Evolutionary conservation across 1,140 invertebrate species (phyloP).

Genomic region (Cherax quadricarinatus): DNA sequence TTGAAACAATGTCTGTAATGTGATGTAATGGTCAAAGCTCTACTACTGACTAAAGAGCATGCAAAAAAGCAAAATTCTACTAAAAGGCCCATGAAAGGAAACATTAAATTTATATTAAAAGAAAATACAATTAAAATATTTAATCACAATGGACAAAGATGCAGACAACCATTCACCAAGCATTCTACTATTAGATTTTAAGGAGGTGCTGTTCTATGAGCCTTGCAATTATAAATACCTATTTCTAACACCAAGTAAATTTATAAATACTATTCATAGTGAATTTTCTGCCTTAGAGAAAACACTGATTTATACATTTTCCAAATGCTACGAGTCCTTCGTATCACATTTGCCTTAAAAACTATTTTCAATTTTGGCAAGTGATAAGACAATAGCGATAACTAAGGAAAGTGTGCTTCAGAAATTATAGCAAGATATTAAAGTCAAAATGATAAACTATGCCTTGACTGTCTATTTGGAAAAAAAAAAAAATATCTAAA

Average conservation of each 20-base stretch:
- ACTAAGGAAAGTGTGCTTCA: too few species aligned
- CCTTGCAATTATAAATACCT: background rate
- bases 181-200: background rate
- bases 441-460: too few species aligned
- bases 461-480: too few species aligned
- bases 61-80: slow-evolving; percentile 6
- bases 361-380: too few species aligned
- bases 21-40: background rate
- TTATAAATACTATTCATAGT: too few species aligned
- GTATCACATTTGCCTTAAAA: too few species aligned
- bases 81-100: background rate
- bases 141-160: background rate
- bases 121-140: background rate
- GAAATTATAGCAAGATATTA: too few species aligned
- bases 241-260: background rate
- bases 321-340: too few species aligned
- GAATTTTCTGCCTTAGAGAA: too few species aligned
- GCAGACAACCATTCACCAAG: slow-evolving; percentile 10
- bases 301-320: too few species aligned
- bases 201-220: background rate
- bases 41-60: background rate
- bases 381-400: too few species aligned
- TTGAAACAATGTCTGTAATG: background rate
- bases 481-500: too few species aligned
- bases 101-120: background rate